Percentiles rank a stretch among this genome's conserved stretches.
These are phyloP conservation scores for Drosophila emarginata DNA, from an alignment of 2,888 invertebrate species.

Conservation along the genomic window DNA sequence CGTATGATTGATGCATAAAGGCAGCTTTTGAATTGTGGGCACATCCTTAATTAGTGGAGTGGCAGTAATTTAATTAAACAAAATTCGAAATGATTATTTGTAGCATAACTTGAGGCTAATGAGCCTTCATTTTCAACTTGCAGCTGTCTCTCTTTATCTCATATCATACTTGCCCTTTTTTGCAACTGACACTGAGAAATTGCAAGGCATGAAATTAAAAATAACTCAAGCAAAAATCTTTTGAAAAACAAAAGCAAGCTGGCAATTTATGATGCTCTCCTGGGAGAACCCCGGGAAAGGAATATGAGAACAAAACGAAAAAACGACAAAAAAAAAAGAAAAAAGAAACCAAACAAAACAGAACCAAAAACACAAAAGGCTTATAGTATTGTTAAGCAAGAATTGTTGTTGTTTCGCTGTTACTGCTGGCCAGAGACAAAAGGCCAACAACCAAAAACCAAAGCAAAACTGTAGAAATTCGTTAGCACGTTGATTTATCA, in stretches of 20 bases:
- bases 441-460: slow-evolving; percentile 42
- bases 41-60: slow-evolving; percentile 58
- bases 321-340: background rate
- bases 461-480: slow-evolving; percentile 46
- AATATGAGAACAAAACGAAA: slow-evolving; percentile 12
- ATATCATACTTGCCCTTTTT: slow-evolving; percentile 35
- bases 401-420: slow-evolving; percentile 16
- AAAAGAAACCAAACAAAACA: background rate
- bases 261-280: slow-evolving; percentile 69
- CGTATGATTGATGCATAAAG: slow-evolving; percentile 13
- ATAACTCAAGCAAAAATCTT: slow-evolving; percentile 72
- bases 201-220: slow-evolving; percentile 73
- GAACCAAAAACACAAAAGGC: slow-evolving; percentile 52
- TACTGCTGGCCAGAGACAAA: slow-evolving; percentile 23
- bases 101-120: slow-evolving; percentile 40
- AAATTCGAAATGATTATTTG: slow-evolving; percentile 50
- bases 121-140: slow-evolving; percentile 31
- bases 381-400: slow-evolving; percentile 57
- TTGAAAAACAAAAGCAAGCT: slow-evolving; percentile 61
- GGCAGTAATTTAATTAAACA: slow-evolving; percentile 66
- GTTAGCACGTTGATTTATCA: slow-evolving; percentile 69
- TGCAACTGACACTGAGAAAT: slow-evolving; percentile 73
- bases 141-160: slow-evolving; percentile 35
- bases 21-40: background rate
- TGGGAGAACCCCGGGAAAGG: slow-evolving; percentile 5